A percentile compares a stretch with the other conserved stretches of the same genome.
Conservation (phyloP, 2,888 invertebrate genomes). For the Polydrusus tereticollis region DNA sequence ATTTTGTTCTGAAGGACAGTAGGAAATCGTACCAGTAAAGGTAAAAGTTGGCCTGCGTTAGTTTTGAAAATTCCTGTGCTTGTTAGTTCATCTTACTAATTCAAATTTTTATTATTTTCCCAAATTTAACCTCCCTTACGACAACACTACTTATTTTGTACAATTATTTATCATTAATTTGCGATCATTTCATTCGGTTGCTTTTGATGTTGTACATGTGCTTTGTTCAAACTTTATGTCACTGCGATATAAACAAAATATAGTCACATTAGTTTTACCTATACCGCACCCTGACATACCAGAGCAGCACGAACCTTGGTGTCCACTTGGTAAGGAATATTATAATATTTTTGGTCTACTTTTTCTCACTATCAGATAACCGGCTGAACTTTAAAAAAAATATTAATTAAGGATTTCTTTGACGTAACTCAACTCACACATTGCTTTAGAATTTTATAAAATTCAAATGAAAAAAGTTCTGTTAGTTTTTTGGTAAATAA, state of each 20-base stretch:
- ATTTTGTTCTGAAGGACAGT: slow-evolving; percentile 44
- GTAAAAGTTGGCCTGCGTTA: slow-evolving; percentile 10
- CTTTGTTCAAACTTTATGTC: slow-evolving; percentile 32
- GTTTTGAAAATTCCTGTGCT: slow-evolving; percentile 24
- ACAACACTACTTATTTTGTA: slow-evolving; percentile 39
- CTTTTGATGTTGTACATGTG: slow-evolving; percentile 48
- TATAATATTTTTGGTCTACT: slow-evolving; percentile 13
- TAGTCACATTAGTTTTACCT: slow-evolving; percentile 83
- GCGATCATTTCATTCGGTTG: slow-evolving; percentile 42
- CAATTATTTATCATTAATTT: slow-evolving; percentile 47
- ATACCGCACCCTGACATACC: slow-evolving; percentile 89
- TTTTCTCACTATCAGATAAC: slow-evolving; percentile 36
- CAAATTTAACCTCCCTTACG: slow-evolving; percentile 30
- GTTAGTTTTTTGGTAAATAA: no score
- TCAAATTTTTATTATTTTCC: slow-evolving; percentile 22
- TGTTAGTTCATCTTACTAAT: slow-evolving; percentile 45
- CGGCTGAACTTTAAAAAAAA: no score
- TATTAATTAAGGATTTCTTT: no score
- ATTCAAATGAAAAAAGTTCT: no score
- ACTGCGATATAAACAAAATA: slow-evolving; percentile 21
- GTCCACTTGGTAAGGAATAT: slow-evolving; percentile 81
- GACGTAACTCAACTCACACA: no score
- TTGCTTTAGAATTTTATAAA: no score
- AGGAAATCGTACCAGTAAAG: slow-evolving; percentile 34
- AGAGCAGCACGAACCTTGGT: slow-evolving; percentile 92